Evolutionary conservation across 2,888 invertebrate genomes (phyloP).

Genomic region (Himalopsyche tibetana): DNA sequence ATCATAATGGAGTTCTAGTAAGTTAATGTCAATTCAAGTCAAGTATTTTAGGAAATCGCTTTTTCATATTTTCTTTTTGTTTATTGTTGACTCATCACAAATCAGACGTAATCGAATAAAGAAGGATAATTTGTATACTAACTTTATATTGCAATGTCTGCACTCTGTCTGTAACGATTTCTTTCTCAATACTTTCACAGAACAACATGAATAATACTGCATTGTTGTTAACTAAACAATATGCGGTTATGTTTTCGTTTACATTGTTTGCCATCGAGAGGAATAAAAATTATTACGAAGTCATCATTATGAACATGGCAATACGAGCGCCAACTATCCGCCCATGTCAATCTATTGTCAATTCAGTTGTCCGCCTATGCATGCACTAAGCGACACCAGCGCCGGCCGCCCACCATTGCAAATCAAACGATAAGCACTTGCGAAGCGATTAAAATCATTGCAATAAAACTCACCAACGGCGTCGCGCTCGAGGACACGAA

Average conservation of each 20-base stretch:
- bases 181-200: background rate
- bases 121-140: too few relatives aligned
- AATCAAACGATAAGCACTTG: constrained; percentile 38
- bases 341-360: constrained; percentile 42
- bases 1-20: too few relatives aligned
- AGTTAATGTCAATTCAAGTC: too few relatives aligned
- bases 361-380: constrained; percentile 42
- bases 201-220: background rate
- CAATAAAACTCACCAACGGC: background rate
- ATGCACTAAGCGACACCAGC: constrained; percentile 16
- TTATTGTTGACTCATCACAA: too few relatives aligned
- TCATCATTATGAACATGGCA: constrained; percentile 36
- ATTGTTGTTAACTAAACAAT: constrained; percentile 43
- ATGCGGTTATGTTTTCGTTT: constrained; percentile 21
- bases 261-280: background rate
- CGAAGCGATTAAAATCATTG: constrained; percentile 35
- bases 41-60: too few relatives aligned
- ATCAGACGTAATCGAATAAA: too few relatives aligned
- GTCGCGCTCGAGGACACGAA: background rate
- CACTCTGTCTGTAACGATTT: background rate
- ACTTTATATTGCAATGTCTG: background rate
- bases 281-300: constrained; percentile 21
- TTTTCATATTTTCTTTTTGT: too few relatives aligned
- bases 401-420: constrained; percentile 10
- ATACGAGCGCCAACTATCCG: constrained; percentile 26